Conservation (phyloP, 2,113 vertebrate species). For the Chaetodon trifascialis region DNA sequence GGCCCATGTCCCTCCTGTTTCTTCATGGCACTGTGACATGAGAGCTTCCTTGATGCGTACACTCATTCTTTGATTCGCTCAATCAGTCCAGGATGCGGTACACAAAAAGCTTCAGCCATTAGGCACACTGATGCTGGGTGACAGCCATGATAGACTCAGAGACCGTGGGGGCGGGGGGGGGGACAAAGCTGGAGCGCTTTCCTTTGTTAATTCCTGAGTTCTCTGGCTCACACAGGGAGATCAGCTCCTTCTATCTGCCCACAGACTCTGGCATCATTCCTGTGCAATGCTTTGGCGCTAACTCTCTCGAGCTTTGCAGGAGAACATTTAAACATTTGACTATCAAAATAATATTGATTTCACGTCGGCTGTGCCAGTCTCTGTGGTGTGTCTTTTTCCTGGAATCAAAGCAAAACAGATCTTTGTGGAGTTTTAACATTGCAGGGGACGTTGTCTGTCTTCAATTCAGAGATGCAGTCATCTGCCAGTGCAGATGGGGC, state of each 20-base stretch:
- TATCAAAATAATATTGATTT: constrained; percentile 46
- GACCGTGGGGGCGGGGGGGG: constrained; percentile 52
- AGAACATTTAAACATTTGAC: constrained; percentile 47
- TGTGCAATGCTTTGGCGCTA: constrained; percentile 13
- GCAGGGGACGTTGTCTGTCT: constrained; percentile 50
- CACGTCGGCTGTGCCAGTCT: neutral
- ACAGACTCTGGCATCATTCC: constrained; percentile 48
- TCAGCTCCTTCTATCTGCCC: constrained; percentile 53
- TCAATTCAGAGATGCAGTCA: constrained; percentile 55
- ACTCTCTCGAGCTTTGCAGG: constrained; percentile 10
- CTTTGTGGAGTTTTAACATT: constrained; percentile 39
- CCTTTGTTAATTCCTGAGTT: constrained; percentile 69
- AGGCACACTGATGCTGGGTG: constrained; percentile 72
- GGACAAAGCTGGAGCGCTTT: constrained; percentile 47
- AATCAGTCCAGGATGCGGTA: constrained; percentile 57
- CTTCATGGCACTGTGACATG: constrained; percentile 49
- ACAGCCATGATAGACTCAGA: constrained; percentile 78
- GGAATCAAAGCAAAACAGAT: constrained; percentile 34
- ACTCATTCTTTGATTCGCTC: constrained; percentile 64
- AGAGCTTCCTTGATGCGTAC: constrained; percentile 57
- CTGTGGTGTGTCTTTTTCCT: constrained; percentile 8
- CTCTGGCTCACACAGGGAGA: constrained; percentile 54
- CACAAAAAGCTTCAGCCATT: constrained; percentile 77
- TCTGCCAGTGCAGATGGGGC: constrained; percentile 45
- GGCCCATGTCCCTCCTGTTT: constrained; percentile 39